Conservation (phyloP, 2,113 vertebrate genomes). For the Menura novaehollandiae region DNA sequence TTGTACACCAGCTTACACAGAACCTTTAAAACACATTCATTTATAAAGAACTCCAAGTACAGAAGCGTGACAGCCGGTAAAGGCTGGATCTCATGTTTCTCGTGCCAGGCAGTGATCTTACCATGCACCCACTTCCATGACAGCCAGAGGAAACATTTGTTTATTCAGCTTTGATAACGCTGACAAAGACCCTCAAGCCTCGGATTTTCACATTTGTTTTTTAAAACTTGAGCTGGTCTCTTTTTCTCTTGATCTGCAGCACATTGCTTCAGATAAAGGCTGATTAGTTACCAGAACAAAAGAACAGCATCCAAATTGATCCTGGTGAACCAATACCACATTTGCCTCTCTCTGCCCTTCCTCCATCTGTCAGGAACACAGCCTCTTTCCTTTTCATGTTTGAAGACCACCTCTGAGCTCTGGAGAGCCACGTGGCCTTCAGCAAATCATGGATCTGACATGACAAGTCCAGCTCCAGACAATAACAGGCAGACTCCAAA, state of each 20-base stretch:
- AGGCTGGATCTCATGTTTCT: background rate
- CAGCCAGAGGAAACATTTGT: slow-evolving; percentile 1
- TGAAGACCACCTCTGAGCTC: background rate
- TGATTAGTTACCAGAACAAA: background rate
- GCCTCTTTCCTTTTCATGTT: background rate
- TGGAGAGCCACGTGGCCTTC: background rate
- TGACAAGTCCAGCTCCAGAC: background rate
- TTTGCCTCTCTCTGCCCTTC: background rate
- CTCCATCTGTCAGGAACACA: background rate
- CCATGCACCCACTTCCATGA: background rate
- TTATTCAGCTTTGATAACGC: slow-evolving; percentile 24
- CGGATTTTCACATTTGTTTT: background rate
- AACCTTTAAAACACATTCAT: background rate
- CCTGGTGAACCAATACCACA: background rate
- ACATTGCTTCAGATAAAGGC: background rate
- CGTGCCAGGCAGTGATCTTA: background rate
- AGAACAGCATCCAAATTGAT: background rate
- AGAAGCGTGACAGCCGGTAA: background rate
- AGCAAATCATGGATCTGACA: background rate
- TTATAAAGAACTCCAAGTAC: background rate
- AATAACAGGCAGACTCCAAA: background rate
- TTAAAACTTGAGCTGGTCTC: background rate
- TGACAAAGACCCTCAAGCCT: background rate
- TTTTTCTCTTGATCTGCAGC: background rate
- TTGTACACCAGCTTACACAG: background rate